Conservation (phyloP, 1,140 invertebrate species). For the Drosophila tristis region DNA sequence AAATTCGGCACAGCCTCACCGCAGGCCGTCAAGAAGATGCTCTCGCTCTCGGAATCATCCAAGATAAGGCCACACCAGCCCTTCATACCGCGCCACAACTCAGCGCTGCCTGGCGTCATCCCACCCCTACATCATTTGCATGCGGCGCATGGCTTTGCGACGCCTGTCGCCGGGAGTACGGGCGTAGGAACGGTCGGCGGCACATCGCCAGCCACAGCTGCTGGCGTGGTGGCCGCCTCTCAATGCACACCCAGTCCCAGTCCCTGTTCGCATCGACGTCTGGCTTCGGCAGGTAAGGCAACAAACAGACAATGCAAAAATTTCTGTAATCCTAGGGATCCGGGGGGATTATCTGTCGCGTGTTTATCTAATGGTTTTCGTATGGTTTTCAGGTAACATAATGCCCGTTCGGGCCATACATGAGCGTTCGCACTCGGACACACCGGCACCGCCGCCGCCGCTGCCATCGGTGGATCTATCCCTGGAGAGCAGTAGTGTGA, state of each 20-base stretch:
- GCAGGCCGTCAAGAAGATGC: constrained; percentile 96
- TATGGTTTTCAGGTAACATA: constrained; percentile 56
- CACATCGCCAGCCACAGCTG: constrained; percentile 25
- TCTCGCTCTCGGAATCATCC: constrained; percentile 93
- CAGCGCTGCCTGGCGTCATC: constrained; percentile 52
- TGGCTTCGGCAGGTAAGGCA: constrained; percentile 85
- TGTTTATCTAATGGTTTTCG: not conserved
- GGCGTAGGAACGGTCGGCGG: constrained; percentile 22
- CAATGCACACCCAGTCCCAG: constrained; percentile 76
- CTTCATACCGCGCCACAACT: constrained; percentile 62
- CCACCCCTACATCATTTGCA: constrained; percentile 74
- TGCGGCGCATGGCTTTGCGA: constrained; percentile 58
- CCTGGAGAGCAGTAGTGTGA: constrained; percentile 97
- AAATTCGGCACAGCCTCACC: constrained; percentile 96
- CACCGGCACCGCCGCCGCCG: constrained; percentile 89
- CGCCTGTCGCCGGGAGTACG: constrained; percentile 26
- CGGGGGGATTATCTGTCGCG: no score
- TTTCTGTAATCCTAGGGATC: not conserved
- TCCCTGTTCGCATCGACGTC: constrained; percentile 88
- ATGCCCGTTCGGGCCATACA: constrained; percentile 87
- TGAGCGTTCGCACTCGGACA: constrained; percentile 96
- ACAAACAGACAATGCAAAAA: not conserved
- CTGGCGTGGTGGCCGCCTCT: constrained; percentile 32
- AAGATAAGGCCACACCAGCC: constrained; percentile 95
- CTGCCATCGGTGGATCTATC: constrained; percentile 95